Evolutionary conservation across 2,888 invertebrate species (phyloP).

Genomic region (Tetropium fuscum): DNA sequence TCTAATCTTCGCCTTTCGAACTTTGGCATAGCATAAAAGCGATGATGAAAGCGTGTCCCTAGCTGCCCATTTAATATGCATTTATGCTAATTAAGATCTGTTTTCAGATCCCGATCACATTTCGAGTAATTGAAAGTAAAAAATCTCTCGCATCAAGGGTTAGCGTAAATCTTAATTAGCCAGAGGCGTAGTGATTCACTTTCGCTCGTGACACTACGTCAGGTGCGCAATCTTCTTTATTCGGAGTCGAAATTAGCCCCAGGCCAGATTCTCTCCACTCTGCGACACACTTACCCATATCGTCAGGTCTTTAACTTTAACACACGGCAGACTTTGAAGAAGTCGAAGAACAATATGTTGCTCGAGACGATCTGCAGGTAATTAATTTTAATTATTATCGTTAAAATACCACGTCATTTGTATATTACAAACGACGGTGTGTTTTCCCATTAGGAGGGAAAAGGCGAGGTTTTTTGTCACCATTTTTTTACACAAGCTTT

Average conservation of each 20-base stretch:
- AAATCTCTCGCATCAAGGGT: slow-evolving; percentile 35
- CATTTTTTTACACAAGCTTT: too few species aligned
- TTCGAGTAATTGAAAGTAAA: slow-evolving; percentile 39
- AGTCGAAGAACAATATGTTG: too few species aligned
- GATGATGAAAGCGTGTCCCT: too few species aligned
- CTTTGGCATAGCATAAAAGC: too few species aligned
- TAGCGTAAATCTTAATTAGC: slow-evolving; percentile 31
- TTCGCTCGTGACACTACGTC: slow-evolving; percentile 33
- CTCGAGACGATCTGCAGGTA: too few species aligned
- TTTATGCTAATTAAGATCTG: slow-evolving; percentile 6
- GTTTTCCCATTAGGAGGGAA: too few species aligned
- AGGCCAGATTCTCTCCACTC: slow-evolving; percentile 41
- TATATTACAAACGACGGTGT: too few species aligned
- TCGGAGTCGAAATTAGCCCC: slow-evolving; percentile 41
- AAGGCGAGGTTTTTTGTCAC: too few species aligned
- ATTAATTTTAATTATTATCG: too few species aligned
- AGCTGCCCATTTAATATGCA: not conserved
- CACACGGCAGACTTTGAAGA: too few species aligned
- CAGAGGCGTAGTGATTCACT: slow-evolving; percentile 30
- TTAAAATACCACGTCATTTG: too few species aligned
- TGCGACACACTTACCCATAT: slow-evolving; percentile 48
- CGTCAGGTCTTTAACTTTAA: not conserved
- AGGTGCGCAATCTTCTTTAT: slow-evolving; percentile 37
- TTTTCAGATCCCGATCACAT: not conserved
- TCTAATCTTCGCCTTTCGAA: too few species aligned